Evolutionary conservation across 2,888 invertebrate species (phyloP).

Genomic region (Nebria brevicollis): DNA sequence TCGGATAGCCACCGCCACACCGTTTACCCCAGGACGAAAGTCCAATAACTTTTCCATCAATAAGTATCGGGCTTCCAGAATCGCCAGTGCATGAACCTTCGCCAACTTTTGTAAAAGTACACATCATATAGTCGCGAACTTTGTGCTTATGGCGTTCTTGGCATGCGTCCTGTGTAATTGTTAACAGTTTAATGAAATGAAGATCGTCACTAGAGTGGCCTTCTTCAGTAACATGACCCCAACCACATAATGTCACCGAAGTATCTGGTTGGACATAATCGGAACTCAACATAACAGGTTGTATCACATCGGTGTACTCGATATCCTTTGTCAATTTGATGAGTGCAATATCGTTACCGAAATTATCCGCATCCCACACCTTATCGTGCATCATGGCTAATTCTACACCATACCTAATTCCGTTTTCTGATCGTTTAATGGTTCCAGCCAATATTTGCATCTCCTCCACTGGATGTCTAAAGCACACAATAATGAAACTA

Average conservation of each 20-base stretch:
- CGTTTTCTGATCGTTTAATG: constrained; percentile 7
- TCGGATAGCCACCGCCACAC: constrained; percentile 67
- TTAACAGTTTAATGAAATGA: constrained; percentile 23
- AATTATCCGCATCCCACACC: constrained; percentile 31
- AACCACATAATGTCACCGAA: constrained; percentile 15
- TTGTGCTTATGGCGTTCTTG: constrained; percentile 25
- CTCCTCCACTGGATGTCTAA: constrained; percentile 14
- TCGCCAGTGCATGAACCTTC: constrained; percentile 70
- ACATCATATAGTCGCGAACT: constrained; percentile 67
- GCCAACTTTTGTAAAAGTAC: constrained; percentile 68
- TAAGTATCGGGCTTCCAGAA: constrained; percentile 66
- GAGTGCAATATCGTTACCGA: constrained; percentile 33
- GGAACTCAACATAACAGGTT: constrained; percentile 17
- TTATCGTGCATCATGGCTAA: constrained; percentile 26
- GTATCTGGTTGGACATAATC: constrained; percentile 16
- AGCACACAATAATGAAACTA: neutral
- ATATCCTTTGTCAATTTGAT: constrained; percentile 16
- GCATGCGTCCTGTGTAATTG: constrained; percentile 12
- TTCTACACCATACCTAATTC: constrained; percentile 13
- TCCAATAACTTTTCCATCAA: constrained; percentile 60
- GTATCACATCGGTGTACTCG: constrained; percentile 23
- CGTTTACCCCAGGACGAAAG: constrained; percentile 68
- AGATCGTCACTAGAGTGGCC: constrained; percentile 36
- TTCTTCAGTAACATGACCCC: constrained; percentile 27
- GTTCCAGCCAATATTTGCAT: constrained; percentile 30